These are phyloP conservation scores for Speoplatyrhinus poulsoni DNA, from an alignment of 2,113 vertebrate species.

Conservation along the genomic window DNA sequence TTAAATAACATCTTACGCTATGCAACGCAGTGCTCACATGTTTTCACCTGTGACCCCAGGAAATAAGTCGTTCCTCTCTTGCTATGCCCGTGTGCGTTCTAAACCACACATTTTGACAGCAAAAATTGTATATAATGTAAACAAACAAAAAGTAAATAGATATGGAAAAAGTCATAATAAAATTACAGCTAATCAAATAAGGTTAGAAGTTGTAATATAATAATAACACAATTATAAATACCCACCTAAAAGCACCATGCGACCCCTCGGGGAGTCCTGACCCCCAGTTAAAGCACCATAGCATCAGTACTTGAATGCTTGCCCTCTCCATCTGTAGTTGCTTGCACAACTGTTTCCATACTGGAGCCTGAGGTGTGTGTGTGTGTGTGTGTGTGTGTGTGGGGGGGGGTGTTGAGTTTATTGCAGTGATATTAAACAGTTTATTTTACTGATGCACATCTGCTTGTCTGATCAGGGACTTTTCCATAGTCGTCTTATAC, in stretches of 20 bases:
- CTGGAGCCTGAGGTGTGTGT: slow-evolving; percentile 19
- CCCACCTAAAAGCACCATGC: too few relatives aligned
- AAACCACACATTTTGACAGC: too few relatives aligned
- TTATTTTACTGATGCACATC: slow-evolving; percentile 57
- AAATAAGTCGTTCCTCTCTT: too few relatives aligned
- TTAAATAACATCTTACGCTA: slow-evolving; percentile 36
- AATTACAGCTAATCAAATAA: too few relatives aligned
- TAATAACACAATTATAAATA: too few relatives aligned
- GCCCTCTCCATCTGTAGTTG: slow-evolving; percentile 51
- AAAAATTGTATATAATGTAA: too few relatives aligned
- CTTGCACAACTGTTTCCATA: slow-evolving; percentile 73
- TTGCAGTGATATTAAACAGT: slow-evolving; percentile 44
- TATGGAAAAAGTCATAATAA: too few relatives aligned
- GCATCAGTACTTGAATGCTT: slow-evolving; percentile 42
- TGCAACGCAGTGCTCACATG: slow-evolving; percentile 40
- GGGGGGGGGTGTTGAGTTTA: slow-evolving; percentile 67
- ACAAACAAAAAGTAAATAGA: too few relatives aligned
- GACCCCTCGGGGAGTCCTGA: too few relatives aligned
- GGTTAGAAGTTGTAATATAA: too few relatives aligned
- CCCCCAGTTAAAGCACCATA: not conserved
- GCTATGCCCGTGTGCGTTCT: too few relatives aligned
- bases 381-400: not conserved
- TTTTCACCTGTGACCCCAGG: too few relatives aligned
- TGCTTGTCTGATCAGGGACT: slow-evolving; percentile 73
- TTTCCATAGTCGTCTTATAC: slow-evolving; percentile 54